Evolutionary conservation across 2,797 vertebrate species (phyloP), one percentile per base, ranked within the genome.

Genomic region (Rhinoraja longicauda): DNA sequence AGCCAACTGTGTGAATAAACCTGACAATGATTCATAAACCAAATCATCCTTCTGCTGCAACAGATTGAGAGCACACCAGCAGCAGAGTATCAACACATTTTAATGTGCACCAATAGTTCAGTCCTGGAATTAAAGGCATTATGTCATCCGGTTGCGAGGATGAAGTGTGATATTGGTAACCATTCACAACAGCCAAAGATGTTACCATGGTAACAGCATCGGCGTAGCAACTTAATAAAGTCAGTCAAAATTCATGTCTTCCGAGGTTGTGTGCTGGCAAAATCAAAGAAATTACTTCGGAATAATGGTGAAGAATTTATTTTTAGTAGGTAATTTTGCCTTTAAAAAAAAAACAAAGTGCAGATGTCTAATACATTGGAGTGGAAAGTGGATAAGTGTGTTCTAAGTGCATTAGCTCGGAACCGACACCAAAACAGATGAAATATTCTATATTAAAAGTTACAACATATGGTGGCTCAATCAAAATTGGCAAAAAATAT

Each of bases 11-110:
- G 90, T 75, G 90, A 92, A 75, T 92, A 92, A 92, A 39, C 90
- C 72, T 92, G 90, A 92, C 90, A 92, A 75, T 75, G 90, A 92
- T 57, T 92, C 70, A 92, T 92, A 73, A 92, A 92, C 90, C 90
- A 92, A 92, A 92, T 92, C 90, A 92, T 73, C 72, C 90, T 92
- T 92, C 70, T 92, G 90, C 15, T 92, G 75, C 90, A 92, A 39
- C 90, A 92, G 90, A 92, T 92, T 92, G 90, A 92, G 72, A 75
- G 70, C 90, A 92, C 75, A 92, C 72, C 39, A 92, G 90, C 90
- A 92, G 75, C 90, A 92, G 90, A 92, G 73, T 92, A 92, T 92
- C 90, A 92, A 92, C 90, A 92, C 90, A 92, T 92, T 92, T 92
- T 75, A 92, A 24, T 75, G 90, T 92, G 67, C 90, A 75, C 75